Evolutionary conservation across 2,113 vertebrate genomes (phyloP).

Genomic region (Calonectris borealis): DNA sequence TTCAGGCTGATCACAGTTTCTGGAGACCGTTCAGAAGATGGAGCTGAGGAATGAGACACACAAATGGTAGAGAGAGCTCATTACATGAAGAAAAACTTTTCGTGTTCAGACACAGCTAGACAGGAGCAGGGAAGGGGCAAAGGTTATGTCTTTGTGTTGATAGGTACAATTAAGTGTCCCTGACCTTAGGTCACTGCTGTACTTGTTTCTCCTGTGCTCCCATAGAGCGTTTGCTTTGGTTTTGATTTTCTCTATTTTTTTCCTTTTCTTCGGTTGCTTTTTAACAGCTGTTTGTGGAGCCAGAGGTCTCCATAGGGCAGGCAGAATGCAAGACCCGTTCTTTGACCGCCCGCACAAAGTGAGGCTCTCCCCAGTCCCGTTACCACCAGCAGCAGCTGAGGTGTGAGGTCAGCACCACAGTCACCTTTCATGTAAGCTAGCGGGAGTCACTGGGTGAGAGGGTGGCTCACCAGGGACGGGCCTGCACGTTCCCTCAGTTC

Average conservation of each 20-base stretch:
- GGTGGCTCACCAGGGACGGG: too few relatives aligned
- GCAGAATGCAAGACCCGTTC: neutral
- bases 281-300: neutral
- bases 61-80: neutral
- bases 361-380: neutral
- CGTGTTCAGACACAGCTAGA: neutral
- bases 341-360: rapidly evolving
- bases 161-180: neutral
- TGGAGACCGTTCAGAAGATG: neutral
- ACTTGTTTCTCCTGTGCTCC: neutral
- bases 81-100: neutral
- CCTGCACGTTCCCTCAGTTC: rapidly evolving
- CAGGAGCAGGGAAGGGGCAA: neutral
- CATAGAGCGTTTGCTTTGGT: rapidly evolving
- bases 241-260: neutral
- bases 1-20: neutral
- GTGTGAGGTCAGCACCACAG: neutral
- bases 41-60: neutral
- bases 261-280: neutral
- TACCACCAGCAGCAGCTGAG: neutral
- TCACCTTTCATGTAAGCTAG: neutral
- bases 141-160: neutral
- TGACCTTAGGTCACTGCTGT: neutral
- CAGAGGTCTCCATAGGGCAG: neutral
- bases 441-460: neutral